Evolutionary conservation across 2,113 vertebrate genomes (phyloP).

Genomic region (Blennius ocellaris): DNA sequence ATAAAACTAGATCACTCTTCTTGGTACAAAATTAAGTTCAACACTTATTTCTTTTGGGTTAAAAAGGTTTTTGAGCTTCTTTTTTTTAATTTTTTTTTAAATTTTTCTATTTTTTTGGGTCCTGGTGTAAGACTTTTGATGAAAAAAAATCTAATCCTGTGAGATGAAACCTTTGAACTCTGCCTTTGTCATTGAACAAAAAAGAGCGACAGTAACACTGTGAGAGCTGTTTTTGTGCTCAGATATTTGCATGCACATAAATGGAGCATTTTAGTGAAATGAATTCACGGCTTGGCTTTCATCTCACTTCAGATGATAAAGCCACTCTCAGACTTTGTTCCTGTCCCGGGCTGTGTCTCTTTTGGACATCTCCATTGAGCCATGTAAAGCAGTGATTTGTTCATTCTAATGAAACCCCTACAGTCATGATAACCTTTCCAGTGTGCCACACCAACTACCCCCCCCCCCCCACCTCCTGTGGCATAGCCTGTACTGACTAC

Average conservation of each 20-base stretch:
- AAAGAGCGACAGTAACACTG: conserved; percentile 39
- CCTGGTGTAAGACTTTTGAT: conserved; percentile 1
- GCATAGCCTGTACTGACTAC: conserved; percentile 65
- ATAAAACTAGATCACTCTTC: too few species aligned
- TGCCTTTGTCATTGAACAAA: conserved; percentile 29
- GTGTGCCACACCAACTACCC: conserved; percentile 66
- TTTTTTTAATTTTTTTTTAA: too few species aligned
- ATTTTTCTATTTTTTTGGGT: too few species aligned
- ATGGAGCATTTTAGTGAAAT: conserved; percentile 59
- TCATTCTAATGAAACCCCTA: conserved; percentile 75
- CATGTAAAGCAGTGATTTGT: conserved; percentile 78
- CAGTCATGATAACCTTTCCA: conserved; percentile 80
- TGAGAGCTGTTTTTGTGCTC: conserved; percentile 51
- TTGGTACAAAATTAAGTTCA: too few species aligned
- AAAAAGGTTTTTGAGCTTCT: too few species aligned
- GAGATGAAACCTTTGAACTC: conserved; percentile 60
- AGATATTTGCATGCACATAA: conserved; percentile 67
- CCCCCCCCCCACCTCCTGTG: conserved; percentile 15
- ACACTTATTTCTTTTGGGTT: too few species aligned
- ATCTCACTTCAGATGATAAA: conserved; percentile 61
- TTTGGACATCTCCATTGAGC: conserved; percentile 73
- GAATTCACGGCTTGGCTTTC: conserved; percentile 59
- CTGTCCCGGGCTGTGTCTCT: conserved; percentile 46
- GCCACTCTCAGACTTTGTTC: conserved; percentile 64
- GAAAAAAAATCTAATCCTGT: conserved; percentile 52